These are phyloP conservation scores for Palloptera scutellata DNA, from an alignment of 2,888 invertebrate species.

Conservation along the genomic window DNA sequence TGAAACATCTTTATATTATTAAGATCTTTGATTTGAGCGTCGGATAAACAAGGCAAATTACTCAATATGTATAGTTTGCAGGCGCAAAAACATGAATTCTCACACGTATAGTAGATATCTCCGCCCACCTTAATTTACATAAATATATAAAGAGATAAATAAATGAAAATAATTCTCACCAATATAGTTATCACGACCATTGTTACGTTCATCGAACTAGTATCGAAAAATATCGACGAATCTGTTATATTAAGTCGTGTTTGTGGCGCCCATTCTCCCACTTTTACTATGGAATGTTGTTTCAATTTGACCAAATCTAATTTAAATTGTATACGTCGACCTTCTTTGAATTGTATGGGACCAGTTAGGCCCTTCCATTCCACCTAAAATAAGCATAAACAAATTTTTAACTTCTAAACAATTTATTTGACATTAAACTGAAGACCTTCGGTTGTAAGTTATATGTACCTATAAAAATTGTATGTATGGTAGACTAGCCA, in stretches of 20 bases:
- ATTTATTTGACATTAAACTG: no score
- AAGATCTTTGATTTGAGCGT: no score
- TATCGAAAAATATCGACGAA: slow-evolving; percentile 75
- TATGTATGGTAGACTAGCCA: no score
- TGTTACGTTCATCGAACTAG: slow-evolving; percentile 76
- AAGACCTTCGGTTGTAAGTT: background rate
- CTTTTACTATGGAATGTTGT: slow-evolving; percentile 77
- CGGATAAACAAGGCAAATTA: no score
- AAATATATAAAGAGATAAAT: background rate
- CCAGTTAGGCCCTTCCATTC: slow-evolving; percentile 83
- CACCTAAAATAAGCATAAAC: slow-evolving; percentile 66
- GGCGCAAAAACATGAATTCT: no score
- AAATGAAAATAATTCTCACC: slow-evolving; percentile 66
- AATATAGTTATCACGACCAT: slow-evolving; percentile 79
- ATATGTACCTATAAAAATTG: background rate
- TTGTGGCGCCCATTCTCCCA: slow-evolving; percentile 78
- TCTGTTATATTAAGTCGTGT: slow-evolving; percentile 76
- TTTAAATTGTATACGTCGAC: slow-evolving; percentile 76
- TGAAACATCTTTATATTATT: no score
- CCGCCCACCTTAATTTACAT: no score
- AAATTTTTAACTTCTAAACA: background rate
- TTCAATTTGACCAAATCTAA: slow-evolving; percentile 78
- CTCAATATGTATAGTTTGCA: no score
- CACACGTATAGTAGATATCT: no score
- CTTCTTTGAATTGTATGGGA: slow-evolving; percentile 81